These are phyloP conservation scores for Caloenas nicobarica DNA, from an alignment of 2,113 vertebrate species.

Conservation along the genomic window DNA sequence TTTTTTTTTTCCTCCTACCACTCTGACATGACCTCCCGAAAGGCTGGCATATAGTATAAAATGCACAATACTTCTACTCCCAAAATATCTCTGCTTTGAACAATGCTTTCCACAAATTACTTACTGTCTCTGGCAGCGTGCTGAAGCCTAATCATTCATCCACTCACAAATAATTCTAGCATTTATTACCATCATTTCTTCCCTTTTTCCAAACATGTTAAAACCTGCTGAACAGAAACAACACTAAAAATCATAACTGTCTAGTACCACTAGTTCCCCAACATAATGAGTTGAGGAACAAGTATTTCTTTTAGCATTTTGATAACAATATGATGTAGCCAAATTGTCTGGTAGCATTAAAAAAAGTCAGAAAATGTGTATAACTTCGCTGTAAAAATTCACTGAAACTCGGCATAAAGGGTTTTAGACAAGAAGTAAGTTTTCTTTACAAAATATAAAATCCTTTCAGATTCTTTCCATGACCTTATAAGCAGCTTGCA, in stretches of 20 bases:
- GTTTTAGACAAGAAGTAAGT: background rate
- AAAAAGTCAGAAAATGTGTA: background rate
- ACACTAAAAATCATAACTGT: background rate
- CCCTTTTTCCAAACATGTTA: background rate
- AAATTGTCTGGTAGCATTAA: conserved; percentile 25
- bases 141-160: background rate
- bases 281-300: background rate
- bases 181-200: background rate
- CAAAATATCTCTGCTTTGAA: conserved; percentile 41
- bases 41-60: background rate
- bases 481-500: background rate
- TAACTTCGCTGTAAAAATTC: conserved; percentile 22
- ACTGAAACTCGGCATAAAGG: conserved; percentile 20
- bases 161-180: conserved; percentile 13
- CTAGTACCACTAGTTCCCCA: background rate
- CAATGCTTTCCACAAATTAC: background rate
- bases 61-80: background rate
- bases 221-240: conserved; percentile 39
- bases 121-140: background rate
- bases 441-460: conserved; percentile 10
- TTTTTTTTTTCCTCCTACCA: background rate
- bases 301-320: conserved; percentile 30
- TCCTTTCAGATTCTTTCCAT: background rate
- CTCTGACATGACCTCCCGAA: background rate
- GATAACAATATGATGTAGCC: background rate